Conservation (phyloP, 2,888 invertebrate species). For the Acholoe squamosa region DNA sequence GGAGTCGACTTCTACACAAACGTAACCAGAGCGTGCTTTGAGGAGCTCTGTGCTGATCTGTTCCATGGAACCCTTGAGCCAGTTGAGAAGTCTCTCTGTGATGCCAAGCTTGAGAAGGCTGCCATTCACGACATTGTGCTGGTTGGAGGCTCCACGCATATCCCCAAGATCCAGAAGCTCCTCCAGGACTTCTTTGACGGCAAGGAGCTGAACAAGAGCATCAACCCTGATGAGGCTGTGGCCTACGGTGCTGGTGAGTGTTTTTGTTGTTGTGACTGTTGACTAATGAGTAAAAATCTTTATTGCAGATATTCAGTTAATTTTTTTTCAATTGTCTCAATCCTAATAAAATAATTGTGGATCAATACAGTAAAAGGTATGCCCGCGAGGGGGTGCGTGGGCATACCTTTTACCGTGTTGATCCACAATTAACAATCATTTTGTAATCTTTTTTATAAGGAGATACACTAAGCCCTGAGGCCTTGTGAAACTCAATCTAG, state of each 20-base stretch:
- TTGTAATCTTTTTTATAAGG: no score
- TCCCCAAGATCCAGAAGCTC: conserved; percentile 80
- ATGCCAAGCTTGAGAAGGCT: conserved; percentile 98
- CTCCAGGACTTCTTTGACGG: conserved; percentile 83
- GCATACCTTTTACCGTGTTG: no score
- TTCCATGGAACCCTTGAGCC: conserved; percentile 95
- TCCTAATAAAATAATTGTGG: no score
- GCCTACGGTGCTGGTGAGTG: conserved; percentile 73
- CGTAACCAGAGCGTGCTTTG: conserved; percentile 98
- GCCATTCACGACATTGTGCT: conserved; percentile 99
- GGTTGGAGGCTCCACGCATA: conserved; percentile 96
- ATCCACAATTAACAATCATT: no score
- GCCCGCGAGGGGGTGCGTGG: no score
- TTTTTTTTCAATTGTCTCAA: no score
- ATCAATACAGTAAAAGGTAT: no score
- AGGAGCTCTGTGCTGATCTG: conserved; percentile 95
- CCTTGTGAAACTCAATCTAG: no score
- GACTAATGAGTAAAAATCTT: background rate
- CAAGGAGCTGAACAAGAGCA: conserved; percentile 94
- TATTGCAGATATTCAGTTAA: no score
- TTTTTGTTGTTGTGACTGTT: background rate
- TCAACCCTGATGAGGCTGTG: conserved; percentile 77
- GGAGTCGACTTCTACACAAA: conserved; percentile 99
- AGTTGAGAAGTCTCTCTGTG: conserved; percentile 97
- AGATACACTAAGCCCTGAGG: no score